Conservation (phyloP, 2,797 vertebrate species). For the Eospalax fontanierii region DNA sequence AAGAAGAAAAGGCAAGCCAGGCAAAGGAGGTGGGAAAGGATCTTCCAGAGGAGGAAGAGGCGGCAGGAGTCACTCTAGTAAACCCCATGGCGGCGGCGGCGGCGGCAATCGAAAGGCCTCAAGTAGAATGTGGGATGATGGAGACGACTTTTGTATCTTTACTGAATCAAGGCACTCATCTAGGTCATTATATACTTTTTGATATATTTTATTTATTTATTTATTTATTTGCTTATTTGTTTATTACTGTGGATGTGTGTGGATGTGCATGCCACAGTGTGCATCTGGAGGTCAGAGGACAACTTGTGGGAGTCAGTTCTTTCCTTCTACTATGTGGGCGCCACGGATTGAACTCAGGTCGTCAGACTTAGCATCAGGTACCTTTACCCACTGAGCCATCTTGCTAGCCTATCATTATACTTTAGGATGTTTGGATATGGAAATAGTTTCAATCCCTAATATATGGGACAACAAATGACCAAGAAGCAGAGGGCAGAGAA, state of each 20-base stretch:
- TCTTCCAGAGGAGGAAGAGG: slow-evolving; percentile 84
- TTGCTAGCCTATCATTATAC: not conserved
- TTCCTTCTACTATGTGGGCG: not conserved
- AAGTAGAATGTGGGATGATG: slow-evolving; percentile 93
- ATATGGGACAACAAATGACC: not conserved
- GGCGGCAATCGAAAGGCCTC: slow-evolving; percentile 92
- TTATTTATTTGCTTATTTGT: too few species aligned
- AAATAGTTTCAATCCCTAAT: not conserved
- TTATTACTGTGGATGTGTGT: not conserved
- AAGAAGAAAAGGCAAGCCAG: slow-evolving; percentile 89
- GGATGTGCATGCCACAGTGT: not conserved
- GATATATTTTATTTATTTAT: not conserved
- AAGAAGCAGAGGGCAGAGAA: not conserved
- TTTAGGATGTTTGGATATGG: not conserved
- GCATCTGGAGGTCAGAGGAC: not conserved
- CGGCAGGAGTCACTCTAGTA: slow-evolving; percentile 76
- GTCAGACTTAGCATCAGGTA: not conserved
- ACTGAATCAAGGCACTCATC: slow-evolving; percentile 88
- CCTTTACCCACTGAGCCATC: not conserved
- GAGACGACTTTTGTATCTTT: slow-evolving; percentile 95
- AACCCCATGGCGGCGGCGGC: slow-evolving; percentile 78
- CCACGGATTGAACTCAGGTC: not conserved
- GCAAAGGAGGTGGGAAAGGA: slow-evolving; percentile 87
- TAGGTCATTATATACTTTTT: slow-evolving; percentile 87
- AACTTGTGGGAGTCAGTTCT: too few species aligned